A percentile compares a stretch with the other conserved stretches of the same genome.
phyloP scores from a whole-genome alignment of 2,113 vertebrate species.

The Vanacampus margaritifer region DNA sequence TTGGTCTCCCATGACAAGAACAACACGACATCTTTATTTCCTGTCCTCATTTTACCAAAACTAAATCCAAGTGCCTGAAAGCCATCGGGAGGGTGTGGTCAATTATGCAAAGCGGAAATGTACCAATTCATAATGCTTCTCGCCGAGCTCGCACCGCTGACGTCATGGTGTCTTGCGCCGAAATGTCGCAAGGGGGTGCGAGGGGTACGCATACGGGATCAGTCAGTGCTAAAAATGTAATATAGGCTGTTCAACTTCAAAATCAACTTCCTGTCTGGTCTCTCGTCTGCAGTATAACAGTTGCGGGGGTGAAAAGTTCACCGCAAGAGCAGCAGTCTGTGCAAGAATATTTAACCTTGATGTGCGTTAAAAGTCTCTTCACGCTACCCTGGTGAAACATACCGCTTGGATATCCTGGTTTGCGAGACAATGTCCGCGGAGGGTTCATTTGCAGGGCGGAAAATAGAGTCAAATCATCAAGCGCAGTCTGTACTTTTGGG shows the following conservation, averaged over 20 bases:
- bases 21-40: constrained; percentile 1
- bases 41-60: not conserved
- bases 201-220: constrained; percentile 50
- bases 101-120: not conserved
- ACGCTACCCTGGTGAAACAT: constrained; percentile 12
- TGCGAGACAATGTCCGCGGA: constrained; percentile 1
- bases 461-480: not conserved
- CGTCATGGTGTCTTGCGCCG: constrained; percentile 24
- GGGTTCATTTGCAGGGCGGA: not conserved
- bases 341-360: constrained; percentile 28
- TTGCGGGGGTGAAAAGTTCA: constrained; percentile 51
- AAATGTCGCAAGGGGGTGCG: constrained; percentile 33
- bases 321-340: constrained; percentile 16
- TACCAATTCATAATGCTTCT: no score
- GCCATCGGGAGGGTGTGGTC: not conserved
- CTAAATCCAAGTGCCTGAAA: not conserved
- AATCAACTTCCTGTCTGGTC: constrained; percentile 56
- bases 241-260: constrained; percentile 41
- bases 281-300: constrained; percentile 32
- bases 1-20: constrained; percentile 1
- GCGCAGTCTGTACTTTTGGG: not conserved
- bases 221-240: constrained; percentile 57
- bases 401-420: not conserved
- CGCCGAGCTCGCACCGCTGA: not conserved
- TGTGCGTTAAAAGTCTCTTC: constrained; percentile 13